phyloP scores from a whole-genome alignment of 2,797 vertebrate species.

The Perodicticus potto region DNA sequence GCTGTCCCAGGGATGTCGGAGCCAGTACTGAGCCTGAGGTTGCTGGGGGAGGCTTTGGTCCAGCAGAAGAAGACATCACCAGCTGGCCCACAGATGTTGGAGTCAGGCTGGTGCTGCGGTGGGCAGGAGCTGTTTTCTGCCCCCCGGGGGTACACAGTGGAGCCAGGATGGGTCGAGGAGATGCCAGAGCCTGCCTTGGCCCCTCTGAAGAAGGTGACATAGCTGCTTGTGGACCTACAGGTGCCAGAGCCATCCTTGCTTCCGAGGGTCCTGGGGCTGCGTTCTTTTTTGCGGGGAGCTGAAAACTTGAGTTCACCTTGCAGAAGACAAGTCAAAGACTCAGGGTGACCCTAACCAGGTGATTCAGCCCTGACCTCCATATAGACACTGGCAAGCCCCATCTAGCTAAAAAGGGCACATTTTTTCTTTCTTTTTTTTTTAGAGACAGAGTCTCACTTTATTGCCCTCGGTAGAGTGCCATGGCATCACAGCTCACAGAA shows the following conservation, averaged over 20 bases:
- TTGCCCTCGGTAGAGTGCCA: too few species aligned
- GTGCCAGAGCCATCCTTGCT: constrained; percentile 74
- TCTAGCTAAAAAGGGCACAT: neutral
- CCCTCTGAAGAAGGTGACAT: constrained; percentile 58
- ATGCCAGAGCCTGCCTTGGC: constrained; percentile 23
- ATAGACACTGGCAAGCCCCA: neutral
- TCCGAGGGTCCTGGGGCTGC: constrained; percentile 34
- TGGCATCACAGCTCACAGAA: too few species aligned
- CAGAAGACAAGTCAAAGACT: constrained; percentile 58
- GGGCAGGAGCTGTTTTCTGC: constrained; percentile 69
- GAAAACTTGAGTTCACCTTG: constrained; percentile 77
- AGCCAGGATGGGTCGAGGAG: constrained; percentile 58
- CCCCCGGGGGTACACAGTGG: constrained; percentile 53
- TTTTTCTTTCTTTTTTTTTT: too few species aligned
- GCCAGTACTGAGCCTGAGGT: constrained; percentile 52
- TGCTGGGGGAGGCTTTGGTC: constrained; percentile 44
- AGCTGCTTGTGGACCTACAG: constrained; percentile 23
- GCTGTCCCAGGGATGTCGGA: constrained; percentile 58
- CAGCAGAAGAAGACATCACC: constrained; percentile 49
- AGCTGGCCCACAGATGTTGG: constrained; percentile 67
- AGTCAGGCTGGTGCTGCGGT: constrained; percentile 29
- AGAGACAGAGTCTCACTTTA: too few species aligned
- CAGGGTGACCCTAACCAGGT: constrained; percentile 15
- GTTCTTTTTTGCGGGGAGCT: constrained; percentile 50
- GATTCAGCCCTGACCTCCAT: neutral